Conservation (phyloP, 2,113 vertebrate genomes). For the Sebastes fasciatus region DNA sequence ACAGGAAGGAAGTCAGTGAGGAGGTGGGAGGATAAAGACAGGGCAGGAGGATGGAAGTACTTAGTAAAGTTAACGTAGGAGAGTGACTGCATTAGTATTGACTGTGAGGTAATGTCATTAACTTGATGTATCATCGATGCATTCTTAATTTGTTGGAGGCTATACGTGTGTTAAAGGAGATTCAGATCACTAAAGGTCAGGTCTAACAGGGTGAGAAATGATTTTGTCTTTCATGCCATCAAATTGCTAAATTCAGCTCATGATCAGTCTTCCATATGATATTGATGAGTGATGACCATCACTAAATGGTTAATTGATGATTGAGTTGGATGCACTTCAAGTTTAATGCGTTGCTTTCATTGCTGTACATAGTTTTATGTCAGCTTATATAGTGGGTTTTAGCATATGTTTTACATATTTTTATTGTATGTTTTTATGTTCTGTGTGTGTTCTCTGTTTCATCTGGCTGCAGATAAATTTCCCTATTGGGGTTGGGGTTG, state of each 20-base stretch:
- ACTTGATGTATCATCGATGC: conserved; percentile 2
- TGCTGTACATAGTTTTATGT: neutral
- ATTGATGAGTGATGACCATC: neutral
- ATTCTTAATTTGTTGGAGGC: conserved; percentile 16
- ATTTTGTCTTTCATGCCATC: neutral
- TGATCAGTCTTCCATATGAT: neutral
- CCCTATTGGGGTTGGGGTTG: neutral
- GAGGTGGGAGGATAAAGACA: conserved; percentile 36
- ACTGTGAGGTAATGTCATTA: conserved; percentile 34
- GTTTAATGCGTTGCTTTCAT: neutral
- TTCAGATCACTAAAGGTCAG: neutral
- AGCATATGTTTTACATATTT: neutral
- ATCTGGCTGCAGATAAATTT: neutral
- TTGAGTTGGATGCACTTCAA: neutral
- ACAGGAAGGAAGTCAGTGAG: conserved; percentile 54
- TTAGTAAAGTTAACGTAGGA: conserved; percentile 35
- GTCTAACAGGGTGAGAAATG: neutral
- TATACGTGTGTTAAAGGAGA: neutral
- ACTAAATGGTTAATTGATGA: neutral
- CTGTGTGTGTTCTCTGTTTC: neutral
- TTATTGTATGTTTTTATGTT: neutral
- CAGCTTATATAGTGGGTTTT: neutral
- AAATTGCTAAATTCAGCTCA: neutral
- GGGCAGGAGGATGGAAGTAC: conserved; percentile 36
- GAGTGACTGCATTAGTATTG: conserved; percentile 41